These are phyloP conservation scores for Pseudomyrmex dendroicus DNA, from an alignment of 1,140 invertebrate genomes.

Conservation along the genomic window DNA sequence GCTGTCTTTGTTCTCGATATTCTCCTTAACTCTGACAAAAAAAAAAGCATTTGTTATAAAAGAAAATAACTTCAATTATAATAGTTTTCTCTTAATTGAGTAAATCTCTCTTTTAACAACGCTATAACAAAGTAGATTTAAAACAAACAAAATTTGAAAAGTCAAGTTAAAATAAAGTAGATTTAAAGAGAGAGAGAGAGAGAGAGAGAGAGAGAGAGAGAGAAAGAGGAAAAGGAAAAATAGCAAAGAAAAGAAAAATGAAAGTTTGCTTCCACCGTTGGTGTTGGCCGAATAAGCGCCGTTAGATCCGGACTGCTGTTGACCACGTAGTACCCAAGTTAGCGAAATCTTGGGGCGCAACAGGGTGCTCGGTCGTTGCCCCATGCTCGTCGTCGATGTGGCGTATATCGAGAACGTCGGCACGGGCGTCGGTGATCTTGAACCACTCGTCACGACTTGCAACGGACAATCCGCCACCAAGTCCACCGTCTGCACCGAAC, in stretches of 20 bases:
- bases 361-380: constrained; percentile 84
- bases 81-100: too few species aligned
- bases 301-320: constrained; percentile 80
- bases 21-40: constrained; percentile 63
- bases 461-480: constrained; percentile 79
- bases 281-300: constrained; percentile 45
- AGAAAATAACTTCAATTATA: too few species aligned
- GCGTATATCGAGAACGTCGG: constrained; percentile 42
- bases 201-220: neutral
- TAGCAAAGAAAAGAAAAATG: neutral
- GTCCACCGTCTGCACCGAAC: constrained; percentile 79
- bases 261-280: constrained; percentile 41
- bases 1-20: constrained; percentile 65
- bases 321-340: constrained; percentile 89
- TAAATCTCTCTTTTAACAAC: neutral
- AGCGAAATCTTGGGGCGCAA: constrained; percentile 89
- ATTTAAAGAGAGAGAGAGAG: too few species aligned
- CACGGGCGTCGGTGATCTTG: constrained; percentile 68
- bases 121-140: neutral
- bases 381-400: constrained; percentile 80
- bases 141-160: too few species aligned
- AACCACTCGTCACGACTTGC: constrained; percentile 68
- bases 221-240: neutral
- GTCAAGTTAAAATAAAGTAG: too few species aligned
- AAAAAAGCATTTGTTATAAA: neutral